Evolutionary conservation across 1,140 invertebrate species (phyloP), one percentile per base, ranked within the genome.

Genomic region (Meloidogyne chitwoodi): DNA sequence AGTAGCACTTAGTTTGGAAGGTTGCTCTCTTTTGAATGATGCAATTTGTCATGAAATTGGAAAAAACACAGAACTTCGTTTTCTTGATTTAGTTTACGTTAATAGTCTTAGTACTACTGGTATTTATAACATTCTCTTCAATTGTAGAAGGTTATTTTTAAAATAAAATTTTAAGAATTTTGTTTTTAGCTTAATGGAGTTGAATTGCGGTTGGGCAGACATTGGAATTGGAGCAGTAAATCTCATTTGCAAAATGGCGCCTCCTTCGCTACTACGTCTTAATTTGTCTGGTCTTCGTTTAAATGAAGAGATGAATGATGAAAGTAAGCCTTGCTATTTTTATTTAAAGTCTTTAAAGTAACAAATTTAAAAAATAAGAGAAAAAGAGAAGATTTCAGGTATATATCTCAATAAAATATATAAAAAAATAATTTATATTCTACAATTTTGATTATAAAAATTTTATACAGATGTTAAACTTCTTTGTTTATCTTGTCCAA

Each of bases 151-250:
- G 71, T 72, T 24, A 1, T 56, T 31, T 62, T 31, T 72, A 61
- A 2, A 61, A 19, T 3, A 31, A 29, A 71, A 16, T 62, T 62
- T 22, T 71, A 22, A 22, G 62, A 73, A 29, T 65, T 67, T 29
- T 14, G 14, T 31, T 66, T 34, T 34, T 31, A 73, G 70, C n/a
- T 38, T 73, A 10, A 56, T 26, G 24, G 70, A 73, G 14, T 19
- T 73, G 12, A 73, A 73, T 62, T 62, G 56, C n/a, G 41, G 38
- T 38, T 73, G 70, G 70, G 70, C 70, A 26, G 56, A 73, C 11
- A 5, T 73, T 24, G 70, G 64, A 12, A 29, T 19, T 61, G 70
- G 56, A 24, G 70, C 56, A n/a, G 29, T 73, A 34, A 34, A 14
- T n/a, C n/a, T 61, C 14, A 38, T 73, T 61, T 73, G 70, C 24